Conservation (phyloP, 2,888 invertebrate species). For the Plutella xylostella region DNA sequence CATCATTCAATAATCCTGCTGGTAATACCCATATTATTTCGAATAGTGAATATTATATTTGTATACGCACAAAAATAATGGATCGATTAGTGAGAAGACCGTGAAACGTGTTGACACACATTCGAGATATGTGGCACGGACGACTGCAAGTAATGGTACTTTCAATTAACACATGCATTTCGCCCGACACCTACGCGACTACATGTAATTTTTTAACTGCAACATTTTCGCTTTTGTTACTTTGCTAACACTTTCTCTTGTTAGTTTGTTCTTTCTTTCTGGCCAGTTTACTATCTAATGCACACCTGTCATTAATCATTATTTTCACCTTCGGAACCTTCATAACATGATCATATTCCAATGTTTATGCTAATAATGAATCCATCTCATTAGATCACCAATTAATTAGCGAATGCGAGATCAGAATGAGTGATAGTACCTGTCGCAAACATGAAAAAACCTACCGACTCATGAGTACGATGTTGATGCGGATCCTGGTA, state of each 20-base stretch:
- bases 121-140: constrained; percentile 47
- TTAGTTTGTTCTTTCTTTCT: constrained; percentile 32
- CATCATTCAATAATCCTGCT: not conserved
- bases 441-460: constrained; percentile 32
- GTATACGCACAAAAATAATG: too few relatives aligned
- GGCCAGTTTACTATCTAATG: constrained; percentile 38
- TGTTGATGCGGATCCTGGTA: constrained; percentile 55
- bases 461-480: constrained; percentile 38
- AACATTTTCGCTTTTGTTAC: constrained; percentile 26
- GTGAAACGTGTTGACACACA: constrained; percentile 61
- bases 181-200: constrained; percentile 40
- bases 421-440: constrained; percentile 34
- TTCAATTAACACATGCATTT: constrained; percentile 61
- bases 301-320: constrained; percentile 45
- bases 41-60: constrained; percentile 18
- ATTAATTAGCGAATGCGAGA: constrained; percentile 36
- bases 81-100: constrained; percentile 42
- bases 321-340: constrained; percentile 45
- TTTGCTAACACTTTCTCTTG: constrained; percentile 38
- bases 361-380: constrained; percentile 49
- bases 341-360: constrained; percentile 42
- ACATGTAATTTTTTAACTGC: constrained; percentile 45
- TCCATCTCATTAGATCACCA: constrained; percentile 31
- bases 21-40: constrained; percentile 1
- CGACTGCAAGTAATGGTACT: constrained; percentile 55